Evolutionary conservation across 2,113 vertebrate genomes (phyloP).

Genomic region (Capreolus pygargus): DNA sequence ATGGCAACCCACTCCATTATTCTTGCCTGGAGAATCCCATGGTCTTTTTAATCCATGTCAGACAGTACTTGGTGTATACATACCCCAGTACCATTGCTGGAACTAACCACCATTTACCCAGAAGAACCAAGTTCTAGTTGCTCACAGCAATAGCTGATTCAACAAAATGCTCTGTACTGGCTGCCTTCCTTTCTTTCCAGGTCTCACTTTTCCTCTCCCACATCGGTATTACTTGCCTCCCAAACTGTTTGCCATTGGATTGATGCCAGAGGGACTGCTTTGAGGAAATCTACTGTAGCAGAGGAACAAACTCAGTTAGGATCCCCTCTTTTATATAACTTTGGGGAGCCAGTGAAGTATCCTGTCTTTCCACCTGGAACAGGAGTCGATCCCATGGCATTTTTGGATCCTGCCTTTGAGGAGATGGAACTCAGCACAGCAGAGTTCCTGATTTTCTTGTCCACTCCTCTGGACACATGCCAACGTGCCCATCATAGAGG

Average conservation of each 20-base stretch:
- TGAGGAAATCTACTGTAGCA: background rate
- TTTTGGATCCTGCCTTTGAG: background rate
- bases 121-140: background rate
- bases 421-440: background rate
- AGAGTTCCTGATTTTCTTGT: background rate
- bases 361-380: background rate
- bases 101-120: background rate
- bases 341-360: background rate
- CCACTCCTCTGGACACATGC: background rate
- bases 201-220: background rate
- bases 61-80: background rate
- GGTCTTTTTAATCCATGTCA: background rate
- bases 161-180: background rate
- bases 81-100: background rate
- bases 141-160: background rate
- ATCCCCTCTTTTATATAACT: background rate
- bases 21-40: background rate
- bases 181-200: background rate
- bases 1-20: background rate
- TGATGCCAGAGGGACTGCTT: background rate
- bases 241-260: background rate
- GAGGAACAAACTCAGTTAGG: background rate
- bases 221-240: background rate
- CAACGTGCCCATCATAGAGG: background rate
- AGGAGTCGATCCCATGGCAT: background rate